A percentile compares a stretch with the other conserved stretches of the same genome.
phyloP scores from a whole-genome alignment of 2,113 vertebrate species.

The Microtus ochrogaster region DNA sequence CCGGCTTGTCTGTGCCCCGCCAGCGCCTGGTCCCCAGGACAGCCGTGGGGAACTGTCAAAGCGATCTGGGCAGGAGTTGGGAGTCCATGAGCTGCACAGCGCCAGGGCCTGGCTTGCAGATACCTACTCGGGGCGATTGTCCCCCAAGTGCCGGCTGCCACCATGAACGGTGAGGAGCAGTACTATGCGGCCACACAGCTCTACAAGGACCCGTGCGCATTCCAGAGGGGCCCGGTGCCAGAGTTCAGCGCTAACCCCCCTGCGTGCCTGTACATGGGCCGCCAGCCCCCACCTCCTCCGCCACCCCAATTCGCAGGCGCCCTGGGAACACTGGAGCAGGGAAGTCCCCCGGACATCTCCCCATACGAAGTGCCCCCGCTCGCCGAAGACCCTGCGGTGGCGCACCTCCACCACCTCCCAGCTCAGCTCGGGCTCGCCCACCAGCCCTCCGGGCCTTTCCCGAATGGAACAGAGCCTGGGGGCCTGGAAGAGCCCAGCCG shows the following conservation, averaged over 20 bases:
- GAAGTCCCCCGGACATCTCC: slow-evolving; percentile 91
- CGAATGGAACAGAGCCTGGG: slow-evolving; percentile 87
- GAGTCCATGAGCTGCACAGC: slow-evolving; percentile 52
- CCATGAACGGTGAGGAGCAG: slow-evolving; percentile 96
- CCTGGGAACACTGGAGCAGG: slow-evolving; percentile 90
- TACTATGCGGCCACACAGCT: slow-evolving; percentile 92
- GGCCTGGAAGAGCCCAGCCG: slow-evolving; percentile 89
- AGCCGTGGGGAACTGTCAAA: slow-evolving; percentile 86
- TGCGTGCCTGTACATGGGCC: slow-evolving; percentile 95
- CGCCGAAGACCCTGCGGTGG: slow-evolving; percentile 90
- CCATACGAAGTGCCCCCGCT: slow-evolving; percentile 91
- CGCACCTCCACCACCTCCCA: slow-evolving; percentile 89
- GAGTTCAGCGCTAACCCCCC: slow-evolving; percentile 93
- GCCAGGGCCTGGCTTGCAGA: slow-evolving; percentile 62
- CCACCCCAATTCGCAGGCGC: slow-evolving; percentile 84
- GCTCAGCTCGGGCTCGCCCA: slow-evolving; percentile 86
- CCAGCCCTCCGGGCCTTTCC: slow-evolving; percentile 87
- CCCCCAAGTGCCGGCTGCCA: slow-evolving; percentile 60
- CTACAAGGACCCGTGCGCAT: slow-evolving; percentile 96
- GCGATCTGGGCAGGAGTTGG: slow-evolving; percentile 57
- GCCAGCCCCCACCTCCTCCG: slow-evolving; percentile 90
- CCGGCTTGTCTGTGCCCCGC: slow-evolving; percentile 58
- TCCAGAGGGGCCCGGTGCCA: slow-evolving; percentile 91
- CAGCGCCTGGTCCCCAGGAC: slow-evolving; percentile 22
- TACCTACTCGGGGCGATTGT: slow-evolving; percentile 46